These are phyloP conservation scores for Mus spretus DNA, from an alignment of 2,797 vertebrate genomes.

Conservation along the genomic window DNA sequence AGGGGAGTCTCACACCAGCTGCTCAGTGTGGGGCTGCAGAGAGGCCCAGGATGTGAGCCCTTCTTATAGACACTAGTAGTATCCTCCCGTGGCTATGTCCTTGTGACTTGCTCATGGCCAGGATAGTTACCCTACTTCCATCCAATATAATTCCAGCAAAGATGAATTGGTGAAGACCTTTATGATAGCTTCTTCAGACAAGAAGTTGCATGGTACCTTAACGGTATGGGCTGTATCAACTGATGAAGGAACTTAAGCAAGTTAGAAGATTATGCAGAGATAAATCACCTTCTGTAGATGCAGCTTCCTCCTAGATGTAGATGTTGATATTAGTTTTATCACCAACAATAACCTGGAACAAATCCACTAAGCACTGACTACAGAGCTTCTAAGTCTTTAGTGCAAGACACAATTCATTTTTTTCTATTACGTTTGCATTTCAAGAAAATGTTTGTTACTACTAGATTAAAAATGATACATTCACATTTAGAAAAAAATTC, in stretches of 20 bases:
- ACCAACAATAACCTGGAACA: neutral
- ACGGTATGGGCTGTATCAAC: neutral
- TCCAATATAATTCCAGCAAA: neutral
- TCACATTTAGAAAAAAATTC: constrained; percentile 14
- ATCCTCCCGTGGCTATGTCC: neutral
- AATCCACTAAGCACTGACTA: no score
- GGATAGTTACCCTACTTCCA: no score
- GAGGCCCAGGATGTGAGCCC: neutral
- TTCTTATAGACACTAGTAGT: neutral
- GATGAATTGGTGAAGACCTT: neutral
- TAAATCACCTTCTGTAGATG: neutral
- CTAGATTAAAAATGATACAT: constrained; percentile 11
- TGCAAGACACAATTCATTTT: neutral
- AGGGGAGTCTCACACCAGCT: neutral
- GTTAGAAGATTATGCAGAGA: neutral
- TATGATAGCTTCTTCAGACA: neutral
- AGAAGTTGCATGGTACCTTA: neutral
- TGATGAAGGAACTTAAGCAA: neutral
- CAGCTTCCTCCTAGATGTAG: neutral
- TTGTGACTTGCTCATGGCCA: neutral
- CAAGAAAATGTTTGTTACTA: neutral
- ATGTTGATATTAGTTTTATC: neutral
- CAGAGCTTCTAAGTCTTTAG: neutral
- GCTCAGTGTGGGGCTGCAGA: neutral
- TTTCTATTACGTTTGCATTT: neutral